Evolutionary conservation across 1,140 invertebrate species (phyloP).

Genomic region (Copidosoma floridanum): DNA sequence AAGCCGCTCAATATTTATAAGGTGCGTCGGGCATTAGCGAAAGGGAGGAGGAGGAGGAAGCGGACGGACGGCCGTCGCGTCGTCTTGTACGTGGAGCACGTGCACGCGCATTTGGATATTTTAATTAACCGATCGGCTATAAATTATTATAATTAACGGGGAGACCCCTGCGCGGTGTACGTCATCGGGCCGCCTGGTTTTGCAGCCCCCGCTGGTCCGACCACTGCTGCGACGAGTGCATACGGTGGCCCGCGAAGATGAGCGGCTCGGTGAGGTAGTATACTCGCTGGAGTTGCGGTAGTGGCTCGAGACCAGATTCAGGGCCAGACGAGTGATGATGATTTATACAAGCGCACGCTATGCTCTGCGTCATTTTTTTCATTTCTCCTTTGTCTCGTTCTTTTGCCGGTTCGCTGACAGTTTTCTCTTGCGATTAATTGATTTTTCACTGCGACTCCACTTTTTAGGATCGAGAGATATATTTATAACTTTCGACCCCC

Average conservation of each 20-base stretch:
- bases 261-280: too few relatives aligned
- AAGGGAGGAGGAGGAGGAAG: background rate
- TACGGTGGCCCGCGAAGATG: too few relatives aligned
- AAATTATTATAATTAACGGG: slow-evolving; percentile 52
- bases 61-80: background rate
- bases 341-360: slow-evolving; percentile 26
- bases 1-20: slow-evolving; percentile 54
- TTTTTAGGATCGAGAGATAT: too few relatives aligned
- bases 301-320: slow-evolving; percentile 4
- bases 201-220: background rate
- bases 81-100: slow-evolving; percentile 27
- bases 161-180: slow-evolving; percentile 18
- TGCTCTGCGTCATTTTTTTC: background rate
- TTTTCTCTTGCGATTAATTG: slow-evolving; percentile 19
- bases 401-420: background rate
- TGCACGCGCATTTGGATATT: slow-evolving; percentile 49
- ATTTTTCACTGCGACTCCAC: too few relatives aligned
- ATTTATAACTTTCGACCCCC: too few relatives aligned
- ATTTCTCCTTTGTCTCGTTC: background rate
- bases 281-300: slow-evolving; percentile 2
- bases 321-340: slow-evolving; percentile 24
- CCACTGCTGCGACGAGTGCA: too few relatives aligned
- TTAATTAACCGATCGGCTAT: slow-evolving; percentile 52
- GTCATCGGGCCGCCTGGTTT: slow-evolving; percentile 13
- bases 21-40: slow-evolving; percentile 24